phyloP scores from a whole-genome alignment of 30 jellyfish, hydroid and myxozoan species.

The Turritopsis rubra region DNA sequence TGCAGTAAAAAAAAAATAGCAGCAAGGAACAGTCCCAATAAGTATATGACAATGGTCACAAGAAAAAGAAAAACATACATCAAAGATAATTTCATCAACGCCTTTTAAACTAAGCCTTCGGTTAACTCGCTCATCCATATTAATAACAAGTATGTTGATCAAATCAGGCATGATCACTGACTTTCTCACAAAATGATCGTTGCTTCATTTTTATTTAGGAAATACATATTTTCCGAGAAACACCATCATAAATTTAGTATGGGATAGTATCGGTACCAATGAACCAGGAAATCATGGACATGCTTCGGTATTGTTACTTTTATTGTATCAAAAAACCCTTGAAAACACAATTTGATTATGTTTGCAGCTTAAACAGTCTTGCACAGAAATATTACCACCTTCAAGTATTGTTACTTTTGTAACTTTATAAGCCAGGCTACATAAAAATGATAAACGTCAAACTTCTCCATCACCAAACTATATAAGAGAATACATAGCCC shows the following conservation, averaged over 20 bases:
- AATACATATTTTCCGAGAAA: background rate
- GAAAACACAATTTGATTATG: background rate
- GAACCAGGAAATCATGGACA: background rate
- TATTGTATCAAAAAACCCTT: too few relatives aligned
- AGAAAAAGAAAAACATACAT: background rate
- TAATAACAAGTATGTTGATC: background rate
- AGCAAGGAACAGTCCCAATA: background rate
- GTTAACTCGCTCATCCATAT: background rate
- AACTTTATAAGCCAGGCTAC: background rate
- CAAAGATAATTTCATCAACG: conserved; percentile 18
- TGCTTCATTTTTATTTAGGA: background rate
- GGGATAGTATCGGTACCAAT: background rate
- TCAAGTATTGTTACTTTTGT: too few relatives aligned
- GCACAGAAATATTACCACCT: too few relatives aligned
- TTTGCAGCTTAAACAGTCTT: too few relatives aligned
- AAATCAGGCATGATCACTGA: background rate
- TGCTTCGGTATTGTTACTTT: background rate
- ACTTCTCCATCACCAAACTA: too few relatives aligned
- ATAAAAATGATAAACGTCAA: background rate
- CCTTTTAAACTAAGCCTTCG: conserved; percentile 7
- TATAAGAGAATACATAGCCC: background rate
- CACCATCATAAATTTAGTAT: background rate
- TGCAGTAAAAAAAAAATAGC: too few relatives aligned
- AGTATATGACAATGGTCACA: background rate
- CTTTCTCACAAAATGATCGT: background rate